Percentiles rank a stretch among this genome's conserved stretches.
Conservation (phyloP, 2,888 invertebrate species). For the Linyphia triangularis region DNA sequence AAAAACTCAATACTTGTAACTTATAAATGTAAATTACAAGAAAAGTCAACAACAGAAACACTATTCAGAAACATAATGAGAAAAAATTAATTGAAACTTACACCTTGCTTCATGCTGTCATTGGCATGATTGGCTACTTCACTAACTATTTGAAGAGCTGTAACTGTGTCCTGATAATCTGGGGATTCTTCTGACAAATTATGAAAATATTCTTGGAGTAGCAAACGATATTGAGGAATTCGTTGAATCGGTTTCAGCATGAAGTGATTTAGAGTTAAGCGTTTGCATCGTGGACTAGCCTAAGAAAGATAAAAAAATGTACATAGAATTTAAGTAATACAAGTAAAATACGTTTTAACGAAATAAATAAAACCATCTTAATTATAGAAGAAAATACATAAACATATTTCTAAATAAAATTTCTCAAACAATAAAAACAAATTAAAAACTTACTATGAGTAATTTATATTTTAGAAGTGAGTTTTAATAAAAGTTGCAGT, state of each 20-base stretch:
- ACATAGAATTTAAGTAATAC: too few species aligned
- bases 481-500: too few species aligned
- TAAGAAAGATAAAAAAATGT: too few species aligned
- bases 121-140: slow-evolving; percentile 83
- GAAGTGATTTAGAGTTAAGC: slow-evolving; percentile 83
- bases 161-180: slow-evolving; percentile 83
- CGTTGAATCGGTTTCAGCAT: slow-evolving; percentile 86
- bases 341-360: too few species aligned
- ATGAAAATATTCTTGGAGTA: slow-evolving; percentile 84
- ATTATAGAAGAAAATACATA: too few species aligned
- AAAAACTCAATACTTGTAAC: too few species aligned
- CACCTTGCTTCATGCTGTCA: slow-evolving; percentile 82
- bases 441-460: too few species aligned
- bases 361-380: too few species aligned
- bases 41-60: background rate
- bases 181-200: slow-evolving; percentile 81
- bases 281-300: slow-evolving; percentile 78
- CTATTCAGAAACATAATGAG: background rate
- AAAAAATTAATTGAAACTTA: slow-evolving; percentile 78
- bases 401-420: too few species aligned
- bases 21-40: slow-evolving; percentile 10
- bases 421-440: too few species aligned
- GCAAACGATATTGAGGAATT: slow-evolving; percentile 84
- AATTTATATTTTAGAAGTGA: too few species aligned
- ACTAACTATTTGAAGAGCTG: slow-evolving; percentile 82